Conservation (phyloP, 2,888 invertebrate species). For the Pammene fasciana region DNA sequence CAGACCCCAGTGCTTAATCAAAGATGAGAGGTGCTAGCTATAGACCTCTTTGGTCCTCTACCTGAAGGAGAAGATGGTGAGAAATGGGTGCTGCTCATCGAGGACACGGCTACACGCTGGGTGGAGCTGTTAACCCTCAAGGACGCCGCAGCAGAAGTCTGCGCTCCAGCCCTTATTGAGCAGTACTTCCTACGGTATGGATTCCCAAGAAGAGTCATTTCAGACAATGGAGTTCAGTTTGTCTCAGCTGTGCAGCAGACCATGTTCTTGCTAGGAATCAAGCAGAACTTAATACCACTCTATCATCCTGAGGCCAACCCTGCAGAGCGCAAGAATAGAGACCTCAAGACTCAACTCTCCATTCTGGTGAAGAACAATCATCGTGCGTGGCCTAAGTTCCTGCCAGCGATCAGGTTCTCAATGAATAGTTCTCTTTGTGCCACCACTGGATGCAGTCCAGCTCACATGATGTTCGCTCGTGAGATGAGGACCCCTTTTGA, state of each 20-base stretch:
- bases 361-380: slow-evolving; percentile 49
- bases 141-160: slow-evolving; percentile 43
- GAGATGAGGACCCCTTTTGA: slow-evolving; percentile 48
- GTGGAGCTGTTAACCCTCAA: slow-evolving; percentile 43
- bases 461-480: slow-evolving; percentile 50
- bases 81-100: slow-evolving; percentile 44
- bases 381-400: slow-evolving; percentile 45
- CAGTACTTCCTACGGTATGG: slow-evolving; percentile 48
- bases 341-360: slow-evolving; percentile 50
- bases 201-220: slow-evolving; percentile 45
- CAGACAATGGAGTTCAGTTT: slow-evolving; percentile 50
- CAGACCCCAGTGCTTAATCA: slow-evolving; percentile 42
- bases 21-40: slow-evolving; percentile 45
- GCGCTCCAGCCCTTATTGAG: slow-evolving; percentile 43
- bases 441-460: slow-evolving; percentile 47
- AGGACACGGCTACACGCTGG: slow-evolving; percentile 45
- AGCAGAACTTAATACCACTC: slow-evolving; percentile 48
- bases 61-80: slow-evolving; percentile 43
- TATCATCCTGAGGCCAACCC: slow-evolving; percentile 59
- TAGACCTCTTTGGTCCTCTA: slow-evolving; percentile 47
- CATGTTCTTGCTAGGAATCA: slow-evolving; percentile 42
- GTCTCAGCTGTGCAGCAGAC: slow-evolving; percentile 47
- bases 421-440: slow-evolving; percentile 46
- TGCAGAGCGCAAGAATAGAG: slow-evolving; percentile 54
- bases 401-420: slow-evolving; percentile 49